phyloP scores from a whole-genome alignment of 2,797 vertebrate species.

The Sebastes dallii region DNA sequence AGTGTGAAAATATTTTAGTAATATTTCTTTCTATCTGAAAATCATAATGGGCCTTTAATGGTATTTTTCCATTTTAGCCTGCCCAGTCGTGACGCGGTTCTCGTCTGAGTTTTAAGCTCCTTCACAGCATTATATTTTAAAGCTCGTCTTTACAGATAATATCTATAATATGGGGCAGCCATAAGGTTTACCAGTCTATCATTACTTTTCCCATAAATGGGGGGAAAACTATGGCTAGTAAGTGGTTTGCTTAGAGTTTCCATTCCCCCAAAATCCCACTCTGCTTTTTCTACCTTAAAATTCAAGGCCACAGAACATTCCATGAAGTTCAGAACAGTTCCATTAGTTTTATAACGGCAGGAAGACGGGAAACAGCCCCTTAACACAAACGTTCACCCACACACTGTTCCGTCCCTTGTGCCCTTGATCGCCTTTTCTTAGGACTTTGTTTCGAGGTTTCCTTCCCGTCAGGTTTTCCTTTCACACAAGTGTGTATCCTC shows the following conservation, averaged over 20 bases:
- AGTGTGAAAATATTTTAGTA: slow-evolving; percentile 32
- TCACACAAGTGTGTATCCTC: slow-evolving; percentile 54
- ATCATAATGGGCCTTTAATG: slow-evolving; percentile 8
- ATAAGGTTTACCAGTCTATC: slow-evolving; percentile 55
- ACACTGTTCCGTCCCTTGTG: slow-evolving; percentile 35
- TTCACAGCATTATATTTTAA: slow-evolving; percentile 31
- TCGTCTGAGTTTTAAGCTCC: slow-evolving; percentile 18
- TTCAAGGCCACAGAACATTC: slow-evolving; percentile 61
- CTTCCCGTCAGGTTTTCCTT: slow-evolving; percentile 69
- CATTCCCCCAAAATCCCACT: slow-evolving; percentile 43
- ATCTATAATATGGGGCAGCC: slow-evolving; percentile 37
- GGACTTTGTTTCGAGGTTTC: slow-evolving; percentile 75
- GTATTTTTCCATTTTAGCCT: slow-evolving; percentile 43
- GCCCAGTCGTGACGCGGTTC: neutral
- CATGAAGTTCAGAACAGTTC: slow-evolving; percentile 54
- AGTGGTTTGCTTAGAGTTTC: slow-evolving; percentile 56
- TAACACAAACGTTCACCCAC: slow-evolving; percentile 11
- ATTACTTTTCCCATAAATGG: slow-evolving; percentile 59
- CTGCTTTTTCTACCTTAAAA: slow-evolving; percentile 37
- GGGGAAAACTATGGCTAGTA: slow-evolving; percentile 31
- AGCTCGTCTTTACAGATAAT: slow-evolving; percentile 47
- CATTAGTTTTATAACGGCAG: slow-evolving; percentile 52
- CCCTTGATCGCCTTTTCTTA: slow-evolving; percentile 65
- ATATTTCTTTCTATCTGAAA: slow-evolving; percentile 37
- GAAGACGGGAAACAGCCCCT: slow-evolving; percentile 50